A percentile compares a stretch with the other conserved stretches of the same genome.
phyloP scores from a whole-genome alignment of 2,888 invertebrate genomes.

The Seira ritae region DNA sequence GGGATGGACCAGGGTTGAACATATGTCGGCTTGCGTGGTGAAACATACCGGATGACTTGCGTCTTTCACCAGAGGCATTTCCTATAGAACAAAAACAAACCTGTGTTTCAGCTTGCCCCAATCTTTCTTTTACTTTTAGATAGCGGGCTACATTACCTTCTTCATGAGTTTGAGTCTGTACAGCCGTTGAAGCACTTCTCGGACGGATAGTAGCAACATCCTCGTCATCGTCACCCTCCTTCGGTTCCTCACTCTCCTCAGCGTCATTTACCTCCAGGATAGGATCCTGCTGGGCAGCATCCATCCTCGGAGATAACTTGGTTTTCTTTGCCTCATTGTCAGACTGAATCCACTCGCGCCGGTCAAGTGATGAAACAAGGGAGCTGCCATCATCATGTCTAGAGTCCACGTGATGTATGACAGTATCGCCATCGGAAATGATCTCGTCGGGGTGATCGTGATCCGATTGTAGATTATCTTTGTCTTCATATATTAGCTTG shows the following conservation, averaged over 20 bases:
- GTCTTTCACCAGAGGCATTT: slow-evolving; percentile 58
- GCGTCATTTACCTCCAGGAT: slow-evolving; percentile 52
- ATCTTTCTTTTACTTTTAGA: neutral
- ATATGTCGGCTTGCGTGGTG: slow-evolving; percentile 82
- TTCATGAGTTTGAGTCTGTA: slow-evolving; percentile 90
- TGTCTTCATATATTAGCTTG: slow-evolving; percentile 26
- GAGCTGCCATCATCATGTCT: slow-evolving; percentile 72
- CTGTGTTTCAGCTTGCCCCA: neutral
- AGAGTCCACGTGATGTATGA: slow-evolving; percentile 72
- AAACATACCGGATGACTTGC: slow-evolving; percentile 72
- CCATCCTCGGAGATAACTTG: slow-evolving; percentile 57
- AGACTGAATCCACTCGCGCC: slow-evolving; percentile 72
- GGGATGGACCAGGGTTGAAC: slow-evolving; percentile 94
- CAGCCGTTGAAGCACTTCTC: slow-evolving; percentile 86
- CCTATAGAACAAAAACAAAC: slow-evolving; percentile 56
- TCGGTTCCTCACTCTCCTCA: slow-evolving; percentile 55
- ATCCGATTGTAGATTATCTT: slow-evolving; percentile 50
- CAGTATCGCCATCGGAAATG: slow-evolving; percentile 68
- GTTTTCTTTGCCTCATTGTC: slow-evolving; percentile 68
- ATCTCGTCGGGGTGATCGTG: slow-evolving; percentile 31
- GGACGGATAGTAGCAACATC: slow-evolving; percentile 78
- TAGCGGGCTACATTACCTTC: slow-evolving; percentile 81
- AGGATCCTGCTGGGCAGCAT: slow-evolving; percentile 31
- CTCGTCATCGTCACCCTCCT: slow-evolving; percentile 66
- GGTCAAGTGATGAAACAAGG: slow-evolving; percentile 71